Evolutionary conservation across 1,140 invertebrate species (phyloP).

Genomic region (Parasteatoda tepidariorum): DNA sequence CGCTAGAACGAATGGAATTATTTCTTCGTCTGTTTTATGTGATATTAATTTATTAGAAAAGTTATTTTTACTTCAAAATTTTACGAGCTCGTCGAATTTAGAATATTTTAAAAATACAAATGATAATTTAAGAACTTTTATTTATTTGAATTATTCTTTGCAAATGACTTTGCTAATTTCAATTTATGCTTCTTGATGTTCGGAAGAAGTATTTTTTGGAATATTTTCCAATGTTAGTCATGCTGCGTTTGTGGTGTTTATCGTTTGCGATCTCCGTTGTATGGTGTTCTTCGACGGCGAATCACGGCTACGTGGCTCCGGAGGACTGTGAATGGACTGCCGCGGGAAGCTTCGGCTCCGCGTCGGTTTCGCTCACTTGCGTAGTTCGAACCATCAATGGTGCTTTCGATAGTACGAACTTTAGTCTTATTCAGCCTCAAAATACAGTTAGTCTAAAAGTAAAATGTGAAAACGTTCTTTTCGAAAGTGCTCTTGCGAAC

Average conservation of each 20-base stretch:
- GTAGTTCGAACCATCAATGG: slow-evolving; percentile 62
- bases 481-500: slow-evolving; percentile 74
- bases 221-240: not conserved
- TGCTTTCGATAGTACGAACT: slow-evolving; percentile 72
- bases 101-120: too few relatives aligned
- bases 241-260: slow-evolving; percentile 5
- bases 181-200: too few relatives aligned
- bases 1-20: too few relatives aligned
- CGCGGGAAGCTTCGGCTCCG: slow-evolving; percentile 70
- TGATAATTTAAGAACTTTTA: too few relatives aligned
- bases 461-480: slow-evolving; percentile 84
- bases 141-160: too few relatives aligned
- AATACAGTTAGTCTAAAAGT: slow-evolving; percentile 82
- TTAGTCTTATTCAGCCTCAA: slow-evolving; percentile 84
- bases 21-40: too few relatives aligned
- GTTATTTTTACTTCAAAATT: too few relatives aligned
- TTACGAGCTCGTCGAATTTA: too few relatives aligned
- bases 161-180: too few relatives aligned
- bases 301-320: slow-evolving; percentile 78
- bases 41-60: too few relatives aligned
- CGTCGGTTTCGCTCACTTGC: slow-evolving; percentile 71
- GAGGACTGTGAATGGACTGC: slow-evolving; percentile 83
- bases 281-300: slow-evolving; percentile 59
- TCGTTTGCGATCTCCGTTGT: not conserved
- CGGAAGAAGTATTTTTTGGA: too few relatives aligned